Percentiles rank a stretch among this genome's conserved stretches.
Evolutionary conservation across 1,140 invertebrate genomes (phyloP).

Genomic region (Cyrtorhinus lividipennis): DNA sequence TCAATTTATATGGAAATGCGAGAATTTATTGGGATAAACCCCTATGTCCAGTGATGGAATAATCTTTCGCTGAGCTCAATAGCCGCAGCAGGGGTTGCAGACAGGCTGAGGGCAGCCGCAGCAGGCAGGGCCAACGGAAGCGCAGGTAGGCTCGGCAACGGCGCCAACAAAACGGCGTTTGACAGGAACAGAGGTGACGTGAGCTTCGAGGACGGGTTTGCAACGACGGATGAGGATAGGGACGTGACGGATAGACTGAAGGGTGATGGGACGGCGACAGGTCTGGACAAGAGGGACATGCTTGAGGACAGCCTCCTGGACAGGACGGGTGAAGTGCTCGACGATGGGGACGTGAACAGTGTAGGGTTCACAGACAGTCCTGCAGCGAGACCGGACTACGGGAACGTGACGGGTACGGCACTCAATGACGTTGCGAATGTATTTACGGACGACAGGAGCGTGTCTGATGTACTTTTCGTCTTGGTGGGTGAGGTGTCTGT

Average conservation of each 20-base stretch:
- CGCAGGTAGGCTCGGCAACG: neutral
- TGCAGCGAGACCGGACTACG: slow-evolving; percentile 2
- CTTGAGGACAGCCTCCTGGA: slow-evolving; percentile 7
- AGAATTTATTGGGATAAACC: too few species aligned
- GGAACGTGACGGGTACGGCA: slow-evolving; percentile 10
- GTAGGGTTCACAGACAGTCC: slow-evolving; percentile 14
- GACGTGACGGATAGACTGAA: slow-evolving; percentile 10
- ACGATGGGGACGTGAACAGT: slow-evolving; percentile 16
- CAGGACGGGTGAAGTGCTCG: slow-evolving; percentile 9
- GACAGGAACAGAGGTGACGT: slow-evolving; percentile 14
- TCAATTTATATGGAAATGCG: too few species aligned
- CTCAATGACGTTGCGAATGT: slow-evolving; percentile 11
- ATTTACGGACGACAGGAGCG: slow-evolving; percentile 9
- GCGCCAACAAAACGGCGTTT: slow-evolving; percentile 2
- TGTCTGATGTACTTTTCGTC: slow-evolving; percentile 16
- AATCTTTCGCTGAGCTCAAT: too few species aligned
- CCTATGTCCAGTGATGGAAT: too few species aligned
- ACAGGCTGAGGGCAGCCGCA: neutral
- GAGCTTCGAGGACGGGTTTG: slow-evolving; percentile 10
- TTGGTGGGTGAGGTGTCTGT: slow-evolving; percentile 1
- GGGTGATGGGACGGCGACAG: slow-evolving; percentile 3
- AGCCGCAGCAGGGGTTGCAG: neutral
- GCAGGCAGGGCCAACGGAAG: neutral
- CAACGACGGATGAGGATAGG: slow-evolving; percentile 2
- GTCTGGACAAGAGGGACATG: slow-evolving; percentile 14